phyloP scores from a whole-genome alignment of 1,140 invertebrate genomes.

The Octopus sinensis region DNA sequence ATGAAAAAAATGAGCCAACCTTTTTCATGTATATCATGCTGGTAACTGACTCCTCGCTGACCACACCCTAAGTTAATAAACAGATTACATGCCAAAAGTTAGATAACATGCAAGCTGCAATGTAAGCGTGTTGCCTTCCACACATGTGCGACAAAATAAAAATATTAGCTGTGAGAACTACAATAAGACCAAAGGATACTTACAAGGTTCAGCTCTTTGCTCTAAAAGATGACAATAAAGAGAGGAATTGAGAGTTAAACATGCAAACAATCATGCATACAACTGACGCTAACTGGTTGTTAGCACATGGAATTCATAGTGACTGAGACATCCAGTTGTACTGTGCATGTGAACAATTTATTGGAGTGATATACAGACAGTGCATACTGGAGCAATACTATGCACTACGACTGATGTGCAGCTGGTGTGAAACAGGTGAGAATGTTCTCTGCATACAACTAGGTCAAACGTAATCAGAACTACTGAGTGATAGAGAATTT shows the following conservation, averaged over 20 bases:
- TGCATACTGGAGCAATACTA: too few species aligned
- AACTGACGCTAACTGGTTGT: too few species aligned
- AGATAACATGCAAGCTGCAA: slow-evolving; percentile 6
- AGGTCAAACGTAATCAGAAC: too few species aligned
- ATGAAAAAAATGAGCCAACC: neutral
- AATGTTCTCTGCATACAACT: too few species aligned
- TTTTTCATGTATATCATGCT: neutral
- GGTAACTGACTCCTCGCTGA: neutral
- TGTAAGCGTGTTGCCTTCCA: neutral
- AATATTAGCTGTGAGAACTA: neutral
- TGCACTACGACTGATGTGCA: too few species aligned
- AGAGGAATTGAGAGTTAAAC: slow-evolving; percentile 30
- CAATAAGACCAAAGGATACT: slow-evolving; percentile 36
- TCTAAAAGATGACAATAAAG: slow-evolving; percentile 36
- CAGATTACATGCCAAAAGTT: slow-evolving; percentile 3
- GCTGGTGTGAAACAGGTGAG: too few species aligned
- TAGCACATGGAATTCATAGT: too few species aligned
- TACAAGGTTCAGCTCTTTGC: slow-evolving; percentile 54
- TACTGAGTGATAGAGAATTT: too few species aligned
- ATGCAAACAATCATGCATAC: slow-evolving; percentile 22
- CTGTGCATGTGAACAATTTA: too few species aligned
- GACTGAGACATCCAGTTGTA: too few species aligned
- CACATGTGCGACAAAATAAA: neutral
- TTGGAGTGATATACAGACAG: too few species aligned
- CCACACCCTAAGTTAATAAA: slow-evolving; percentile 11